Base-by-base conservation (phyloP, 1,140 invertebrate genomes). In the Leptinotarsa defecta region DNA sequence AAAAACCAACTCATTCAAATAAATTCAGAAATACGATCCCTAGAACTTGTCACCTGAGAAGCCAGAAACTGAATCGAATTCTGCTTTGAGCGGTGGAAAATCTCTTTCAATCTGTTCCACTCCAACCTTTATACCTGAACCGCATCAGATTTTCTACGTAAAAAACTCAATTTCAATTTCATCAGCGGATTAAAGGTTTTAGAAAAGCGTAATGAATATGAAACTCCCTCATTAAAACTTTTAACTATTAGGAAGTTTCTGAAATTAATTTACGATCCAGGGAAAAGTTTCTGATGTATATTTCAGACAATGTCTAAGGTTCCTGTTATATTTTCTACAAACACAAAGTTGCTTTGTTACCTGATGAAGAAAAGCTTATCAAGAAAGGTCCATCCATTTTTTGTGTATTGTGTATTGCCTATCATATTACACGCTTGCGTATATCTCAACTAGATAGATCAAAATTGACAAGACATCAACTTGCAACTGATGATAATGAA, bases 161-260 rank as follows among this genome's bases (percentile, higher is more conserved):
- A n/a, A 57, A 57, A 57, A 57, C 15, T 57, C 52, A 57, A 57
- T 57, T 57, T 57, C n/a, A 57, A 57, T 57, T 19, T 57, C 52
- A 57, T 57, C 52, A 57, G 13, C 52, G n/a, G 52, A 57, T 57
- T 57, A 19, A 57, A 57, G 52, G 52, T 57, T 57, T 19, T 13
- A 57, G 52, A 19, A 57, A 57, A 57, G 15, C 52, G 52, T 57
- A 57, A 57, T 57, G 52, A 57, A 57, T 57, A 57, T 57, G 52
- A 57, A 57, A 57, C 52, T 57, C 52, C 52, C 52, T 57, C 52
- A 57, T 57, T 57, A 57, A 57, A 57, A 57, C 52, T 57, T 57
- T 57, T 57, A 57, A 57, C 52, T 57, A 57, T 17, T n/a, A 57
- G 52, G n/a, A 57, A 57, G 52, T 57, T 57, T 57, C 52, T 17